Evolutionary conservation across 2,797 vertebrate species (phyloP).

Genomic region (Tragopan temminckii): DNA sequence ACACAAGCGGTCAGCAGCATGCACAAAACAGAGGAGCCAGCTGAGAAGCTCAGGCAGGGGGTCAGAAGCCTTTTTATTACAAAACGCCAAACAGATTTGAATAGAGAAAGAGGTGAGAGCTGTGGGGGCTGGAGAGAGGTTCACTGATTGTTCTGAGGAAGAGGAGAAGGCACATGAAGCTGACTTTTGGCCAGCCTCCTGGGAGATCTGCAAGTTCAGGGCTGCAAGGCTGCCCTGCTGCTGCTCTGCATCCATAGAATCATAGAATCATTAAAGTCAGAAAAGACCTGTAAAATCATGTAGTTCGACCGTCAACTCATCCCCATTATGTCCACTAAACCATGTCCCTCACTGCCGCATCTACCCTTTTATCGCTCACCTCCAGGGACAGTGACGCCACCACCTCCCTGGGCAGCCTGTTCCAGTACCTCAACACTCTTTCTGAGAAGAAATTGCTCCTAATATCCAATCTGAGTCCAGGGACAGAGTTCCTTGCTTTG

Average conservation of each 20-base stretch:
- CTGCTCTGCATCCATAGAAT: background rate
- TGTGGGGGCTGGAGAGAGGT: background rate
- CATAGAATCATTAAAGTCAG: too few species aligned
- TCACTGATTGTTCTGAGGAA: background rate
- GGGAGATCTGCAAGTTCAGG: background rate
- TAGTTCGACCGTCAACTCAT: too few species aligned
- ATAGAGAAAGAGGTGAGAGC: background rate
- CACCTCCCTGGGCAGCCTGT: too few species aligned
- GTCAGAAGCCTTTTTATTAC: background rate
- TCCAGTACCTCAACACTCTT: too few species aligned
- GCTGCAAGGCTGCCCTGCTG: background rate
- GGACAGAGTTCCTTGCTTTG: background rate
- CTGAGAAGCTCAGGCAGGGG: background rate
- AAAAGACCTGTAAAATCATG: too few species aligned
- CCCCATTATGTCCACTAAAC: too few species aligned
- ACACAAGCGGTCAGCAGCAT: background rate
- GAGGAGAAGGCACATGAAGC: background rate
- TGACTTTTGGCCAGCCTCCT: background rate
- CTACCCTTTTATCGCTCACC: too few species aligned
- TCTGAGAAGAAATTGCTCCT: too few species aligned
- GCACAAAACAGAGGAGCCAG: background rate
- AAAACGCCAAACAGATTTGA: background rate
- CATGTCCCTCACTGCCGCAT: too few species aligned
- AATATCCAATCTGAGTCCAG: too few species aligned
- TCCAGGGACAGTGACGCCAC: too few species aligned